Percentiles rank a stretch among this genome's conserved stretches.
phyloP scores from a whole-genome alignment of 1,140 invertebrate species.

The Pseudomyrmex sp. region DNA sequence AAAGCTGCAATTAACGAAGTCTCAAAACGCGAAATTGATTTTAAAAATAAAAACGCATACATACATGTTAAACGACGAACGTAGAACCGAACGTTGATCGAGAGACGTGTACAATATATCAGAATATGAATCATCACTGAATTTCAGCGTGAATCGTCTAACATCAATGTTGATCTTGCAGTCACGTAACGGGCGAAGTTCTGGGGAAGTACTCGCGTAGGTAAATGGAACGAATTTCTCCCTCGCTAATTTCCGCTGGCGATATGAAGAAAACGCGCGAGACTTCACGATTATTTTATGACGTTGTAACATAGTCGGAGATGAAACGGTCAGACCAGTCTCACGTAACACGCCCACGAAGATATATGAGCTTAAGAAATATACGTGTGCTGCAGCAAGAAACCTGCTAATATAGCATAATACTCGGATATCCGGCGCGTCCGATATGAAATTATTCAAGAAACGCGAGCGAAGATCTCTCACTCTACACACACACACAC shows the following conservation, averaged over 20 bases:
- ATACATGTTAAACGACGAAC: not conserved
- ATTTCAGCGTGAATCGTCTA: not conserved
- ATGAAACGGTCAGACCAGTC: conserved; percentile 6
- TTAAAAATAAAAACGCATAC: no score
- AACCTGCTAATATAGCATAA: conserved; percentile 15
- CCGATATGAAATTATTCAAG: conserved; percentile 50
- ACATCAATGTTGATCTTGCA: conserved; percentile 20
- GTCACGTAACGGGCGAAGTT: conserved; percentile 23
- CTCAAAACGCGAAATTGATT: not conserved
- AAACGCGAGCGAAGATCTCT: not conserved
- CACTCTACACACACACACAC: no score
- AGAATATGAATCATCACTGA: not conserved
- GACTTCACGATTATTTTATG: conserved; percentile 45
- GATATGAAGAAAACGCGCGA: not conserved
- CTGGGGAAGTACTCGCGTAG: not conserved
- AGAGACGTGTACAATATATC: not conserved
- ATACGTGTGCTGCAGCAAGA: not conserved
- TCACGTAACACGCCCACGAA: not conserved
- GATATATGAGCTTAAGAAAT: conserved; percentile 27
- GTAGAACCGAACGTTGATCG: not conserved
- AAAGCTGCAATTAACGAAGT: conserved; percentile 1
- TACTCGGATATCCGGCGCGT: conserved; percentile 27
- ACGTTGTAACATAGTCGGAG: not conserved
- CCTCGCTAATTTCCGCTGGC: conserved; percentile 8
- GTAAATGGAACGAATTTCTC: conserved; percentile 29